Percentiles rank a stretch among this genome's conserved stretches.
Evolutionary conservation across 2,888 invertebrate genomes (phyloP).

Genomic region (Punctoribates punctum): DNA sequence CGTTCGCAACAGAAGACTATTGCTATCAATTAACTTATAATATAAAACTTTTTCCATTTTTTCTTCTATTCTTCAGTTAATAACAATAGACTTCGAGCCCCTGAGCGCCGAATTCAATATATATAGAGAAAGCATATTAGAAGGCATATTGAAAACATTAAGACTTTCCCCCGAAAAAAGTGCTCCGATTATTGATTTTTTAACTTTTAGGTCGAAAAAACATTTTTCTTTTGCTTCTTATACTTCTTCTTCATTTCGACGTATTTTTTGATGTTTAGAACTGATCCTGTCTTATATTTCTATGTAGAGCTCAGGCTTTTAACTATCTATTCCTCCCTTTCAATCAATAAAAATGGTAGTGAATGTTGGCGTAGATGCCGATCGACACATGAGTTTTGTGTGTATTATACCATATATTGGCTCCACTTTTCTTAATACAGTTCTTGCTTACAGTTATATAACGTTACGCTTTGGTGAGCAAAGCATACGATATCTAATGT

Average conservation of each 20-base stretch:
- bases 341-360: conserved; percentile 34
- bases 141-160: conserved; percentile 38
- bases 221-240: conserved; percentile 5
- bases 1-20: conserved; percentile 2
- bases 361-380: conserved; percentile 9
- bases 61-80: background rate
- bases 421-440: background rate
- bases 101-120: background rate
- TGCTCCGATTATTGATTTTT: conserved; percentile 26
- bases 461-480: conserved; percentile 20
- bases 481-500: conserved; percentile 8
- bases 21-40: conserved; percentile 27
- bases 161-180: background rate
- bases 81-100: background rate
- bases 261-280: conserved; percentile 23
- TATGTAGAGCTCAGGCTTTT: conserved; percentile 3
- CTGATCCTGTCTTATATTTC: conserved; percentile 15
- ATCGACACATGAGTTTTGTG: conserved; percentile 4
- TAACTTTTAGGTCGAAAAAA: conserved; percentile 11
- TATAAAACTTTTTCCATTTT: background rate
- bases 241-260: background rate
- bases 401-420: background rate
- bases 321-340: conserved; percentile 32
- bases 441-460: conserved; percentile 10
- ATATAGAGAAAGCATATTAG: background rate